phyloP scores from a whole-genome alignment of 2,888 invertebrate genomes.

The Mythimna impura region DNA sequence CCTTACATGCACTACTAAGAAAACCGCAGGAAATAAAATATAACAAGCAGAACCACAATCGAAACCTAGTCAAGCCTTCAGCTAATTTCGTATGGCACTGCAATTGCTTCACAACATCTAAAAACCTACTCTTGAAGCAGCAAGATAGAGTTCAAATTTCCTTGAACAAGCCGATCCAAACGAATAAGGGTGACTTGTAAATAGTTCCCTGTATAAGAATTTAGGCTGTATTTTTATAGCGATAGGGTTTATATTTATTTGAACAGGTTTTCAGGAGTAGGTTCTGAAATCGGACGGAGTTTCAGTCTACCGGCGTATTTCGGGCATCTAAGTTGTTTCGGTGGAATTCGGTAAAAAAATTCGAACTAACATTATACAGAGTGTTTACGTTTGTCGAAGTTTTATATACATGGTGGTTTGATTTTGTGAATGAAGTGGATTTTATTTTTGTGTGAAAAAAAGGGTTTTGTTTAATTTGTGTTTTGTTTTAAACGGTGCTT shows the following conservation, averaged over 20 bases:
- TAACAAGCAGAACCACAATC: conserved; percentile 37
- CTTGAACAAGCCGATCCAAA: not conserved
- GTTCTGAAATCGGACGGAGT: conserved; percentile 46
- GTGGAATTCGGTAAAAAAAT: conserved; percentile 48
- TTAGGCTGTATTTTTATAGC: not conserved
- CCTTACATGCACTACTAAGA: not conserved
- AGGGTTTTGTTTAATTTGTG: not conserved
- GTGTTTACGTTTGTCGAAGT: conserved; percentile 35
- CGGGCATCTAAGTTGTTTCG: conserved; percentile 66
- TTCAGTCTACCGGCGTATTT: conserved; percentile 67
- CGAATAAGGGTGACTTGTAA: conserved; percentile 42
- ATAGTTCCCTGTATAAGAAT: not conserved
- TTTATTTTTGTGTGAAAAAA: not conserved
- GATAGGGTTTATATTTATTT: conserved; percentile 22
- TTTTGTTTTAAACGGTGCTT: not conserved
- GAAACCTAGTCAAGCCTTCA: conserved; percentile 36
- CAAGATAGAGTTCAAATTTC: conserved; percentile 22
- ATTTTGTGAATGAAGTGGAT: conserved; percentile 26
- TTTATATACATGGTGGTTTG: conserved; percentile 47
- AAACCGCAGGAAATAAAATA: conserved; percentile 12
- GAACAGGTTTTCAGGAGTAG: conserved; percentile 14
- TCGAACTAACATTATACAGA: conserved; percentile 36
- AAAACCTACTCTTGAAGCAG: not conserved
- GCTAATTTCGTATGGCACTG: conserved; percentile 53
- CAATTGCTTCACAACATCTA: conserved; percentile 8